Base-by-base conservation (phyloP, 2,113 vertebrate genomes). In the Channa maculata region DNA sequence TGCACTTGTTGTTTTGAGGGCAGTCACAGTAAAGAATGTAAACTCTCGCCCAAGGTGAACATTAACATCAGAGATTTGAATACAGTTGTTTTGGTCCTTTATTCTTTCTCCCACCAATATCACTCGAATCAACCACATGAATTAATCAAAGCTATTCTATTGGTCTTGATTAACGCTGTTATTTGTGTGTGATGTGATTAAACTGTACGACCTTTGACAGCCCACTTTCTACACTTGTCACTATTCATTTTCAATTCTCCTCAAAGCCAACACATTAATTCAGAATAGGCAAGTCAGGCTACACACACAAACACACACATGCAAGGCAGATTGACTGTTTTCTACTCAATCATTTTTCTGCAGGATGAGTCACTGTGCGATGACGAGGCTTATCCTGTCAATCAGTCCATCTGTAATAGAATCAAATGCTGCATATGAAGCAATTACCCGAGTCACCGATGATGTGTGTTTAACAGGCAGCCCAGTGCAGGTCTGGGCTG, bases 341-440 rank as follows among this genome's bases (percentile, higher is more conserved):
- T 82, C 69, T 54, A 43, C 46, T 77, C 77, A 68, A 83, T 84
- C 71, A 73, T 33, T 70, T 82, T 52, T 54, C 37, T 57, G 51
- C 76, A 66, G 65, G 83, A 79, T 86, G 84, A 93, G 84, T 92
- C 86, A 92, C 66, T 3, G 13, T 15, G 73, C 6, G 12, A 64
- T 46, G 86, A 79, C 45, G n/a, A 48, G 67, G 74, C 81, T 79
- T 65, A 39, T 69, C 49, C 65, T 70, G 75, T 89, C 91, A 83
- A 76, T 85, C 90, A 87, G 43, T 71, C 79, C 46, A 12, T 85
- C 79, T 63, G 66, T 87, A 79, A 88, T 75, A 62, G 77, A 90
- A 88, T 85, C 73, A 59, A 81, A 83, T 4, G 34, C 39, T 77
- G 78, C 61, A 75, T 70, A 85, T 79, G 60, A 81, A 76, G 77